These are phyloP conservation scores for Pipistrellus kuhlii DNA, from an alignment of 2,797 vertebrate genomes.

Conservation along the genomic window DNA sequence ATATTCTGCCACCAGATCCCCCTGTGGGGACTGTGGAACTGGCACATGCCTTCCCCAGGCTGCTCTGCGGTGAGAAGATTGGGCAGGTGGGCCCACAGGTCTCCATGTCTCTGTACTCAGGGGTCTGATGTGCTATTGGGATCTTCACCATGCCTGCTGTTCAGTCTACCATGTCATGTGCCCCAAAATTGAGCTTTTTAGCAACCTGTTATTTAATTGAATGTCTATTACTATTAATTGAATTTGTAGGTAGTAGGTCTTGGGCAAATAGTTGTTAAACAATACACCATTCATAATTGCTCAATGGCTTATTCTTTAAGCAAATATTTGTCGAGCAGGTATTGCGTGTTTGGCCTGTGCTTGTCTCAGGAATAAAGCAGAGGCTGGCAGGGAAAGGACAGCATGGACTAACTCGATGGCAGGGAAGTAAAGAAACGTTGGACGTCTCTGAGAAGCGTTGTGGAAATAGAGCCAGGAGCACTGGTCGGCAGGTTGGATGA, in stretches of 20 bases:
- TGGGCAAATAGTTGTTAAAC: neutral
- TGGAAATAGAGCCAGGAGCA: neutral
- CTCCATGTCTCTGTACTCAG: neutral
- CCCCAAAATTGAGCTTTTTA: neutral
- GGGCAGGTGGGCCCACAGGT: neutral
- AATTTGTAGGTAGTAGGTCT: neutral
- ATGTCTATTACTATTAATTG: neutral
- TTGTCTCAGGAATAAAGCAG: conserved; percentile 7
- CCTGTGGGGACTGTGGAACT: conserved; percentile 9
- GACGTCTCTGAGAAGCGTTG: neutral
- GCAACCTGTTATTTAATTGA: neutral
- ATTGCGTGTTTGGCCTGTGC: neutral
- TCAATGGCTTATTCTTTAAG: neutral
- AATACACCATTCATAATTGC: neutral
- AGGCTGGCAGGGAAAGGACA: neutral
- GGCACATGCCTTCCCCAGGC: neutral
- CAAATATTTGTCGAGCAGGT: conserved; percentile 4
- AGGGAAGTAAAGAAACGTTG: neutral
- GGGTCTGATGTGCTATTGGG: accelerated
- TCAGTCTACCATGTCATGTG: neutral
- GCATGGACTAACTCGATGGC: neutral
- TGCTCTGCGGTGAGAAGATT: neutral
- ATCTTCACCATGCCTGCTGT: neutral
- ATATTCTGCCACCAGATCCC: conserved; percentile 73
- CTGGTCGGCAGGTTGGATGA: neutral